Percentiles rank a stretch among this genome's conserved stretches.
Conservation (phyloP, 2,113 vertebrate species). For the Phrynosoma platyrhinos region DNA sequence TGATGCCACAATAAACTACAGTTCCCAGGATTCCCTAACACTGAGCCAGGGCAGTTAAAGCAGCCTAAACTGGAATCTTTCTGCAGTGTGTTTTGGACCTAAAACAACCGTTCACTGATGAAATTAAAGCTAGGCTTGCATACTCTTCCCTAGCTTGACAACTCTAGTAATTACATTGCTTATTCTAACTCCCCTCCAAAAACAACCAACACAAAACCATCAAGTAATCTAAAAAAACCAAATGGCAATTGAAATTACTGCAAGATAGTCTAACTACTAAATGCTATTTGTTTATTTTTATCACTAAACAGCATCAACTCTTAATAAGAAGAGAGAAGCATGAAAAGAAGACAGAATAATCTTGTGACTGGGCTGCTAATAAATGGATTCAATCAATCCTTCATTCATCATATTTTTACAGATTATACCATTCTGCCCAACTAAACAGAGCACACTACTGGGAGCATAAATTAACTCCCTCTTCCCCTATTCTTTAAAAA, state of each 20-base stretch:
- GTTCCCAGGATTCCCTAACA: no score
- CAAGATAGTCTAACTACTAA: neutral
- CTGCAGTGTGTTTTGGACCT: no score
- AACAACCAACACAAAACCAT: neutral
- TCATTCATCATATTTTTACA: neutral
- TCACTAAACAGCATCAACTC: neutral
- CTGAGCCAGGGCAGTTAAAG: no score
- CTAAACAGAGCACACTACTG: neutral
- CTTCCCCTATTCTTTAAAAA: neutral
- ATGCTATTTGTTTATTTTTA: neutral
- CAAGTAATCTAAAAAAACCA: neutral
- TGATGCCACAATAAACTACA: neutral
- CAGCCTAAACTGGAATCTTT: neutral
- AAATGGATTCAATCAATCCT: neutral
- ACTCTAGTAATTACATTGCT: neutral
- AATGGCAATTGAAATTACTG: neutral
- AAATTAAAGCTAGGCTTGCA: rapidly evolving
- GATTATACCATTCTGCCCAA: neutral
- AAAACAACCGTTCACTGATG: neutral
- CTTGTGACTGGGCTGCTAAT: neutral
- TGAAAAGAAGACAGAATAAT: neutral
- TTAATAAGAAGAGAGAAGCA: neutral
- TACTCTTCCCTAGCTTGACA: neutral
- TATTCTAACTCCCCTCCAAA: neutral
- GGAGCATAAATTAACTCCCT: neutral